phyloP scores from a whole-genome alignment of 2,888 invertebrate genomes.

The Tinea semifulvella region DNA sequence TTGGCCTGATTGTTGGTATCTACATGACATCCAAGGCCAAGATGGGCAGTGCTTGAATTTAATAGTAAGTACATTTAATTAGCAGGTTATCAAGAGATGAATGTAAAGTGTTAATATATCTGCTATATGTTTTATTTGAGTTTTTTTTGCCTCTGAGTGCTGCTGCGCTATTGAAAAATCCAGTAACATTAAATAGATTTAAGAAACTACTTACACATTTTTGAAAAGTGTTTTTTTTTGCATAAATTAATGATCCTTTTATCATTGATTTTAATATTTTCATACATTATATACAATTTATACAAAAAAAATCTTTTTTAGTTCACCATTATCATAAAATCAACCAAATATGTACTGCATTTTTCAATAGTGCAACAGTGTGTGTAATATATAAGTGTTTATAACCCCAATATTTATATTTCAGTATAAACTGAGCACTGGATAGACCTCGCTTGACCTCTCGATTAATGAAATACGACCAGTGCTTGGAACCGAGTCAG shows the following conservation, averaged over 20 bases:
- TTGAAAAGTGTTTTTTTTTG: too few relatives aligned
- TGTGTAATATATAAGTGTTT: background rate
- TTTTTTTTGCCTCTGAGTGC: conserved; percentile 3
- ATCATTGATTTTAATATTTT: too few relatives aligned
- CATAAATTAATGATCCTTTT: too few relatives aligned
- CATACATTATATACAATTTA: too few relatives aligned
- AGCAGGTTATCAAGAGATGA: too few relatives aligned
- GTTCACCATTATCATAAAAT: too few relatives aligned
- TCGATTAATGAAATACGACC: conserved; percentile 29
- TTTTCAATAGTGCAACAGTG: too few relatives aligned
- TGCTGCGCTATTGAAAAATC: too few relatives aligned
- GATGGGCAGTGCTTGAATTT: conserved; percentile 70
- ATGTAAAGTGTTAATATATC: conserved; percentile 2
- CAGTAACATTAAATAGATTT: too few relatives aligned
- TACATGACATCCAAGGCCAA: conserved; percentile 88
- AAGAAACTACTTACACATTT: too few relatives aligned
- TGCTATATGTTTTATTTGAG: background rate
- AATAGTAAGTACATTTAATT: conserved; percentile 45
- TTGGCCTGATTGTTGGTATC: conserved; percentile 98
- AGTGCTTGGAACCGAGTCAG: conserved; percentile 35
- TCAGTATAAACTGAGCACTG: conserved; percentile 52
- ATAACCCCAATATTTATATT: conserved; percentile 29
- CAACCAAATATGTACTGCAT: too few relatives aligned
- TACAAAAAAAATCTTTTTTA: too few relatives aligned
- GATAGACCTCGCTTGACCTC: conserved; percentile 37